Evolutionary conservation across 2,797 vertebrate genomes (phyloP), one percentile per base, ranked within the genome.

Genomic region (Sarcophilus harrisii): DNA sequence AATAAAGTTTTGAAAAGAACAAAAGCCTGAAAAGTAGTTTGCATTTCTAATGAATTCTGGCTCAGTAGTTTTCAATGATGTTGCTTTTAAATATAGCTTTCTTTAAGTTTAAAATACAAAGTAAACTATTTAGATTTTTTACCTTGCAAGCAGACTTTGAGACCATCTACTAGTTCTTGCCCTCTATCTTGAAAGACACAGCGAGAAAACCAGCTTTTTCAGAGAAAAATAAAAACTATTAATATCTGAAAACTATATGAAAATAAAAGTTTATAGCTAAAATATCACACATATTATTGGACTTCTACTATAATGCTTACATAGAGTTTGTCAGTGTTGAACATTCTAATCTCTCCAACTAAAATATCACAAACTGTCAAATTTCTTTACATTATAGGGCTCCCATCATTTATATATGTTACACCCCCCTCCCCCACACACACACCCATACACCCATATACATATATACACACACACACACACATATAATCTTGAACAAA

Each of bases 151-250:
- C 99, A 99, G 97, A 98, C 98, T 98, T 99, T 99, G 95, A 99
- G 99, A 14, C 99, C 99, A 14, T 99, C 99, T 93, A 99, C 99
- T 93, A 99, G 99, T 97, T 99, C 99, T 94, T 99, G 99, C 52
- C 99, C 99, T 96, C 98, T 99, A 93, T 98, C 98, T 96, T 99
- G 99, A 93, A 99, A 97, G n/a, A 99, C 99, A 62, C 99, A 99
- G 96, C 99, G 99, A 0, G 99, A 99, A 98, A 99, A 99, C 99
- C 99, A 99, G 94, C 99, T 99, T 95, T n/a, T 49, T 24, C 5
- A 57, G 96, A 95, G n/a, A 92, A 90, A 92, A 96, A 38, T 11
- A 27, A 8, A 87, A 49, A 87, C 9, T 4, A 27, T 87, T 49
- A 87, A 28, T 87, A 73, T 87, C 73, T 87, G 21, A 87, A 87